Conservation (phyloP, 2,888 invertebrate genomes). For the Brenthis daphne region DNA sequence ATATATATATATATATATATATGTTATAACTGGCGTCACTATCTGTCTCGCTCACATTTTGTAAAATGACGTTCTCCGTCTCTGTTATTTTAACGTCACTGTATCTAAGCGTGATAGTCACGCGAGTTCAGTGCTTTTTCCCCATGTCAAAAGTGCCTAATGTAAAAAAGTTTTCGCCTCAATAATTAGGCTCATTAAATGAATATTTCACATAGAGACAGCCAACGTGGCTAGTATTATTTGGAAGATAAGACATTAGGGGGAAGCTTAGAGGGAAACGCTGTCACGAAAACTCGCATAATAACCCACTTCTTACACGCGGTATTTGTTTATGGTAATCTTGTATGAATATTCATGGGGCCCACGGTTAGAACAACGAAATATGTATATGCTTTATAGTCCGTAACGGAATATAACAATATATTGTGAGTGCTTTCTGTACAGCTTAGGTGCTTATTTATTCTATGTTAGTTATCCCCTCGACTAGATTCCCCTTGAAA, state of each 20-base stretch:
- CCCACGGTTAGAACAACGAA: slow-evolving; percentile 21
- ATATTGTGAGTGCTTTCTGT: neutral
- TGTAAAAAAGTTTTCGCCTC: too few species aligned
- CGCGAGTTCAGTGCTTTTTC: too few species aligned
- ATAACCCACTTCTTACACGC: slow-evolving; percentile 39
- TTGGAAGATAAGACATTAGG: slow-evolving; percentile 8
- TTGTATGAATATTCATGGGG: slow-evolving; percentile 48
- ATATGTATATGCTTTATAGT: slow-evolving; percentile 22
- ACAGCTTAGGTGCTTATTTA: slow-evolving; percentile 4
- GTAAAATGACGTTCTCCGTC: too few species aligned
- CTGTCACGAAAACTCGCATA: slow-evolving; percentile 38
- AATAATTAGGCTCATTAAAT: neutral
- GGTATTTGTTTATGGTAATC: slow-evolving; percentile 49
- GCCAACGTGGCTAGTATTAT: slow-evolving; percentile 2
- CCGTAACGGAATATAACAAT: slow-evolving; percentile 7
- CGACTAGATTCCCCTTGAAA: slow-evolving; percentile 1
- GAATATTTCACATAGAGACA: slow-evolving; percentile 2
- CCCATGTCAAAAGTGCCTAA: too few species aligned
- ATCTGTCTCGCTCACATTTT: too few species aligned
- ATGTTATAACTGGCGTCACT: too few species aligned
- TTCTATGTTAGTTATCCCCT: slow-evolving; percentile 6
- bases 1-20: too few species aligned
- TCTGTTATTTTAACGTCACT: too few species aligned
- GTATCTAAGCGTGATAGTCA: too few species aligned
- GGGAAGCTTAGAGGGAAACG: slow-evolving; percentile 14